Conservation (phyloP, 2,888 invertebrate species). For the Andrena bicolor region DNA sequence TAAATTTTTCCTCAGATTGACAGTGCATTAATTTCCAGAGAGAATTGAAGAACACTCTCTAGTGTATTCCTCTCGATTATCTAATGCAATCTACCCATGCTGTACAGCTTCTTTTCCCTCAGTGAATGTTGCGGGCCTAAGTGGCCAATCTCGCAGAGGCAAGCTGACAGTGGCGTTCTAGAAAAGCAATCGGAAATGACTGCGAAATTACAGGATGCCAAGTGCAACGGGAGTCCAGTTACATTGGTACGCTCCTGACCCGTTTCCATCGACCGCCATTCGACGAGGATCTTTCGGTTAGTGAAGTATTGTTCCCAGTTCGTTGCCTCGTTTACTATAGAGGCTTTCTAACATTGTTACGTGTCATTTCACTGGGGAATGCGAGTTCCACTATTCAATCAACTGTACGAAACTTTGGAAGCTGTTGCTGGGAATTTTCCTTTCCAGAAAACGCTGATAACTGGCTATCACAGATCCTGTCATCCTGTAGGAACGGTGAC, state of each 20-base stretch:
- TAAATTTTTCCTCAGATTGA: conserved; percentile 1
- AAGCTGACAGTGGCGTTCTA: conserved; percentile 22
- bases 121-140: background rate
- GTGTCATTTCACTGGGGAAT: conserved; percentile 48
- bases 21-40: background rate
- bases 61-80: conserved; percentile 4
- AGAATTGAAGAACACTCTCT: background rate
- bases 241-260: conserved; percentile 51
- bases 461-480: background rate
- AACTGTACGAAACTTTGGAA: background rate
- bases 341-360: conserved; percentile 37
- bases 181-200: conserved; percentile 49
- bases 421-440: background rate
- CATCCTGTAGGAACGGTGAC: too few relatives aligned
- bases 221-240: conserved; percentile 39
- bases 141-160: conserved; percentile 27
- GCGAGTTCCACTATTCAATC: conserved; percentile 2
- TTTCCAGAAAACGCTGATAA: background rate
- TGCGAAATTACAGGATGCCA: conserved; percentile 51
- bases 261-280: conserved; percentile 42
- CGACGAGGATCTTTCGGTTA: conserved; percentile 34
- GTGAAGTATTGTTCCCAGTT: conserved; percentile 8
- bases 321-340: conserved; percentile 23
- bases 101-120: conserved; percentile 10
- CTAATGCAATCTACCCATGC: conserved; percentile 1